Percentiles rank a stretch among this genome's conserved stretches.
These are phyloP conservation scores for Polydesmus complanatus DNA, from an alignment of 2,888 invertebrate species.

Conservation along the genomic window DNA sequence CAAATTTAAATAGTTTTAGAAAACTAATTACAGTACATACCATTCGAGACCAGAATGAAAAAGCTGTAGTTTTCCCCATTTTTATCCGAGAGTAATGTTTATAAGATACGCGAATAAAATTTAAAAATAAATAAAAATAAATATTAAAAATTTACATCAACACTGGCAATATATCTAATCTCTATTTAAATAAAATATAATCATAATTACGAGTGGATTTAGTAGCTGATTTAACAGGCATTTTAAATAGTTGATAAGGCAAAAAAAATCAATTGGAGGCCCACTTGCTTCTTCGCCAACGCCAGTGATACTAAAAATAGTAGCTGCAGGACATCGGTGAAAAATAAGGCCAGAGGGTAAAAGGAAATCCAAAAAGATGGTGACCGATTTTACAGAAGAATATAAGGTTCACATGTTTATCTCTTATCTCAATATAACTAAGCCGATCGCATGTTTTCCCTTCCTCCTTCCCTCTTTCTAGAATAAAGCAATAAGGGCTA, in stretches of 20 bases:
- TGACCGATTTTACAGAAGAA: background rate
- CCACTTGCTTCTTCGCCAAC: too few species aligned
- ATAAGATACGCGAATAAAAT: background rate
- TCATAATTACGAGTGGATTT: background rate
- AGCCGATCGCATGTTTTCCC: too few species aligned
- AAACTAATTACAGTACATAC: background rate
- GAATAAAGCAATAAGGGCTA: too few species aligned
- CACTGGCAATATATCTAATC: background rate
- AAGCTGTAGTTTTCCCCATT: background rate
- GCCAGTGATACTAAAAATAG: too few species aligned
- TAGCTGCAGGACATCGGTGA: too few species aligned
- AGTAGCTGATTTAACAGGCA: background rate
- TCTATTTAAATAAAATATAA: background rate
- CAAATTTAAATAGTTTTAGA: too few species aligned
- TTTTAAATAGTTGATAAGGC: too few species aligned
- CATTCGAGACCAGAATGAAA: constrained; percentile 7
- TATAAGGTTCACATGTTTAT: too few species aligned
- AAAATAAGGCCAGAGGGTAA: background rate
- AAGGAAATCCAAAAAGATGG: background rate
- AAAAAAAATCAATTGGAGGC: too few species aligned
- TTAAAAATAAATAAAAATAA: background rate
- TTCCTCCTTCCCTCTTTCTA: too few species aligned
- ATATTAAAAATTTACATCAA: background rate
- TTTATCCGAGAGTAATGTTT: background rate
- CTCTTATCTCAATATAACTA: too few species aligned